Conservation (phyloP, 2,797 vertebrate genomes). For the Anolis apletophallus region DNA sequence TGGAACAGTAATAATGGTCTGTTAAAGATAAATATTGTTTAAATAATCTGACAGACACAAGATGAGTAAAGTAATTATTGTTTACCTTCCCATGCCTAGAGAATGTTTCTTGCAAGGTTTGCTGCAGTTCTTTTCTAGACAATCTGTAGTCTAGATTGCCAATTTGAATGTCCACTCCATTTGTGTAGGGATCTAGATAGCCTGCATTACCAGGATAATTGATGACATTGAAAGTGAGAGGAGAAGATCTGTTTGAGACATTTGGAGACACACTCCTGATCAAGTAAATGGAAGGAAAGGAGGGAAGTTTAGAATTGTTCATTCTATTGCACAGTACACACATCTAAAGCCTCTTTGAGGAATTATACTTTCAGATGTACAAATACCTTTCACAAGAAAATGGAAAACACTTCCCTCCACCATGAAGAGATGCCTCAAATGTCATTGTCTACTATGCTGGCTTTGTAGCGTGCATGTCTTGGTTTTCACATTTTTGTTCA, state of each 20-base stretch:
- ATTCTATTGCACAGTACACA: neutral
- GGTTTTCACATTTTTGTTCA: neutral
- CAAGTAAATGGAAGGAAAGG: slow-evolving; percentile 30
- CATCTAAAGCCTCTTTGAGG: neutral
- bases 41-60: neutral
- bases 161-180: slow-evolving; percentile 91
- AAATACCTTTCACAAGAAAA: neutral
- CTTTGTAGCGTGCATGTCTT: neutral
- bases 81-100: slow-evolving; percentile 91
- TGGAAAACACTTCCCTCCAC: neutral
- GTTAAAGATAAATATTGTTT: neutral
- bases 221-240: slow-evolving; percentile 77
- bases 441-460: too few relatives aligned
- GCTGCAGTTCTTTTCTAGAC: slow-evolving; percentile 94
- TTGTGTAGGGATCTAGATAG: slow-evolving; percentile 86
- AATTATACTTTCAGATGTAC: neutral
- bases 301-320: neutral
- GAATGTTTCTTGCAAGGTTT: slow-evolving; percentile 88
- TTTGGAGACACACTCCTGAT: slow-evolving; percentile 88
- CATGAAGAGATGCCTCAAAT: too few relatives aligned
- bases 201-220: slow-evolving; percentile 76
- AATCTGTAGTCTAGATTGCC: slow-evolving; percentile 95
- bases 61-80: neutral
- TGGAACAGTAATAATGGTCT: neutral
- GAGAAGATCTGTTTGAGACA: slow-evolving; percentile 90